These are phyloP conservation scores for Cheilosia vulpina DNA, from an alignment of 2,888 invertebrate genomes.

Conservation along the genomic window DNA sequence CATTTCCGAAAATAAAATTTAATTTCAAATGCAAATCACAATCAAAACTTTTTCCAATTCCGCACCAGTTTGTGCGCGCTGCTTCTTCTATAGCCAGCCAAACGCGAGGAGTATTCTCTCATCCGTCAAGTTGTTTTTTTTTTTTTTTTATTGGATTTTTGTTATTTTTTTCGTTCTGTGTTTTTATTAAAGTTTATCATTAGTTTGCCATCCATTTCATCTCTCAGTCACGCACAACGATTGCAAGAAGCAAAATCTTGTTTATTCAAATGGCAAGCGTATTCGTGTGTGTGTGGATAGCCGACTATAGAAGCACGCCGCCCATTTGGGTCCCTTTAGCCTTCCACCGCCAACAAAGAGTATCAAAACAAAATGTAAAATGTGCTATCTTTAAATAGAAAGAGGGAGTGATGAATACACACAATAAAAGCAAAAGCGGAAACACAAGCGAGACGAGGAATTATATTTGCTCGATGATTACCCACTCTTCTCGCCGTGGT, in stretches of 20 bases:
- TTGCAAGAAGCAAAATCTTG: slow-evolving; percentile 54
- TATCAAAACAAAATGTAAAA: slow-evolving; percentile 66
- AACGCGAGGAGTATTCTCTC: slow-evolving; percentile 27
- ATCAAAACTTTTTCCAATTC: slow-evolving; percentile 55
- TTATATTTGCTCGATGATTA: slow-evolving; percentile 57
- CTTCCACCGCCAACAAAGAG: slow-evolving; percentile 23
- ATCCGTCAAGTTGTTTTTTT: slow-evolving; percentile 66
- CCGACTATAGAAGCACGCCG: neutral
- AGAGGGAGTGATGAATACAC: slow-evolving; percentile 8
- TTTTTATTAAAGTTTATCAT: slow-evolving; percentile 63
- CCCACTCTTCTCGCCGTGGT: slow-evolving; percentile 15
- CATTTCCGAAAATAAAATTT: slow-evolving; percentile 30
- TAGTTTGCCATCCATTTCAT: slow-evolving; percentile 69
- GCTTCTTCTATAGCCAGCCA: slow-evolving; percentile 13
- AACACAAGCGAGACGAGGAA: slow-evolving; percentile 35
- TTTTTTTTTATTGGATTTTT: slow-evolving; percentile 24
- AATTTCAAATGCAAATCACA: slow-evolving; percentile 63
- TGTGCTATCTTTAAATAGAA: slow-evolving; percentile 63
- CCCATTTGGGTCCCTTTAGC: neutral
- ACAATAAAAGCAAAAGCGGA: slow-evolving; percentile 62
- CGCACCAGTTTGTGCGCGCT: neutral
- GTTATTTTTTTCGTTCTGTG: slow-evolving; percentile 4
- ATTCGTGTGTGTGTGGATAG: neutral
- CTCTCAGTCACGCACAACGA: slow-evolving; percentile 66
- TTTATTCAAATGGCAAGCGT: slow-evolving; percentile 60